These are phyloP conservation scores for Copidosoma floridanum DNA, from an alignment of 1,140 invertebrate genomes.

Conservation along the genomic window DNA sequence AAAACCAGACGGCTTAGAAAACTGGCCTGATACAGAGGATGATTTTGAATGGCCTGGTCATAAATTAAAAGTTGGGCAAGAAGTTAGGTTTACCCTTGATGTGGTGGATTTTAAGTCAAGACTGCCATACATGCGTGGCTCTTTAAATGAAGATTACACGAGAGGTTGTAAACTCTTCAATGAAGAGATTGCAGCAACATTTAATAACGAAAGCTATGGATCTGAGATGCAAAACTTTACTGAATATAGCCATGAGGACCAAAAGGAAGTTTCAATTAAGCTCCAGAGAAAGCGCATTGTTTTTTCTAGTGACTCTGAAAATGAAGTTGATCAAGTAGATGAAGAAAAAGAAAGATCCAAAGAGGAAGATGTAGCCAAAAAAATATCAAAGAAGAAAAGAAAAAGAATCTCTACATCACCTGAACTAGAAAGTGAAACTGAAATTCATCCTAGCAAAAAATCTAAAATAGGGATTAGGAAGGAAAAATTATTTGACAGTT, in stretches of 20 bases:
- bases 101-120: slow-evolving; percentile 57
- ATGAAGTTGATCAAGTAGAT: slow-evolving; percentile 3
- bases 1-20: slow-evolving; percentile 55
- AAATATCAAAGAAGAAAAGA: no score
- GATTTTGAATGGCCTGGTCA: slow-evolving; percentile 61
- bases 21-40: slow-evolving; percentile 57
- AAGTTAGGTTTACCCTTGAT: slow-evolving; percentile 60
- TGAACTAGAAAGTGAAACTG: no score
- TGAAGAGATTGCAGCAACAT: slow-evolving; percentile 14
- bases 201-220: no score
- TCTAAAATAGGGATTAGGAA: no score
- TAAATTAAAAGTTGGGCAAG: slow-evolving; percentile 58
- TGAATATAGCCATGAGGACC: background rate
- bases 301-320: slow-evolving; percentile 24
- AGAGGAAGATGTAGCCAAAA: no score
- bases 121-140: slow-evolving; percentile 62
- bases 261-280: slow-evolving; percentile 4
- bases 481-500: no score
- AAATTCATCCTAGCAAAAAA: no score
- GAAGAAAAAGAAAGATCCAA: no score
- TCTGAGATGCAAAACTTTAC: slow-evolving; percentile 14
- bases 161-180: slow-evolving; percentile 30
- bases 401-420: no score
- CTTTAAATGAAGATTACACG: slow-evolving; percentile 51
- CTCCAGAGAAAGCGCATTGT: slow-evolving; percentile 18